Base-by-base conservation (phyloP, 2,888 invertebrate species). In the Cosmopolites sordidus region DNA sequence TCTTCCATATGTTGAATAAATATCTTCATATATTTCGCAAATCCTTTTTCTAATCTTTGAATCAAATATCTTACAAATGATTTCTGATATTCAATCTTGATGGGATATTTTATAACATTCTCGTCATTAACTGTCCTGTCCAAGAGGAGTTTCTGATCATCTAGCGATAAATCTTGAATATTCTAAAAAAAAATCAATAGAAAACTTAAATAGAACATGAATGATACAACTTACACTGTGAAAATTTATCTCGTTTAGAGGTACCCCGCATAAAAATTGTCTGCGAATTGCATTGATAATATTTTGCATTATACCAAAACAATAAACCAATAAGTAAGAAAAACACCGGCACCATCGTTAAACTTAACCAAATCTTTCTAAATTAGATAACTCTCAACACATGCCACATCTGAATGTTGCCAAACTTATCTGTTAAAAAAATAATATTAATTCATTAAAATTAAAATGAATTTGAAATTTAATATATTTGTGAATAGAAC, bases 41-140 rank as follows among this genome's bases (percentile, higher is more conserved):
- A 64, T 64, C 46, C 68, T 62, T 68, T 60, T 67, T 87, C 84
- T 39, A 87, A 73, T 66, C 73, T 66, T n/a, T 73, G 62, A 44
- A 89, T 78, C 1, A 87, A 60, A 58, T 75, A 75, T 68, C 86
- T 89, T 9, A 89, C 71, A 72, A 87, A 89, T 22, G 77, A 73
- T 65, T 76, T 78, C 58, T 81, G 79, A 68, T 87, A 89, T 30
- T 77, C 75, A 38, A 70, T 66, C 60, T 81, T 83, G 3, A 86
- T 64, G 1, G 89, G 87, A 71, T 79, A 82, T 55, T 77, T 74
- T 63, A 76, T 69, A 53, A 83, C 71, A 30, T 81, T 62, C 5
- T 74, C 59, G 60, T 75, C 78, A 38, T 79, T 73, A 8, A 86
- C 72, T 9, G 87, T 89, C 41, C 70, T 68, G 12, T 79, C 70